phyloP scores from a whole-genome alignment of 64 coral and sea anemone genomes.

The Hydrozoanthus tunicans region DNA sequence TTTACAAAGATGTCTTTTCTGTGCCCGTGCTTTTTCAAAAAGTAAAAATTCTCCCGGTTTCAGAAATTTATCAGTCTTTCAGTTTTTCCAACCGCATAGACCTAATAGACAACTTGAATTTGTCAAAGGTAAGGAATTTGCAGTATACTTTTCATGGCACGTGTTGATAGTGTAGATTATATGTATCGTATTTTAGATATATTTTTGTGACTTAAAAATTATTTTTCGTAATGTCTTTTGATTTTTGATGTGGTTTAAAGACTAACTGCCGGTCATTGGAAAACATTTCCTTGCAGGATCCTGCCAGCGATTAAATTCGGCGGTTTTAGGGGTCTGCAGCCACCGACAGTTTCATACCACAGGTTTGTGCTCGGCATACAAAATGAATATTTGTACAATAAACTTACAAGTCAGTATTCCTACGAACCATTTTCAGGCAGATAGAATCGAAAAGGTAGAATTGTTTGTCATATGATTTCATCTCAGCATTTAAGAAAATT shows the following conservation, averaged over 20 bases:
- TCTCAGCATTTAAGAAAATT: no score
- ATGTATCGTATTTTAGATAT: not conserved
- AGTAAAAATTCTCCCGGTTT: not conserved
- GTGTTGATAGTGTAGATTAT: not conserved
- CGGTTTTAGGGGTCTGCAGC: constrained; percentile 26
- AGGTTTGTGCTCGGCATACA: constrained; percentile 32
- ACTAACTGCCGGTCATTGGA: not conserved
- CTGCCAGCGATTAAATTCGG: constrained; percentile 1
- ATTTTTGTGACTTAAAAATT: not conserved
- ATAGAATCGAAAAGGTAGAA: no score
- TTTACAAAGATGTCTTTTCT: constrained; percentile 66
- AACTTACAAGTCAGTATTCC: no score
- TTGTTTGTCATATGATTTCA: no score
- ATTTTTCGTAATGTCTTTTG: no score
- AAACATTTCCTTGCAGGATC: constrained; percentile 41
- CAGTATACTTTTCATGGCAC: not conserved
- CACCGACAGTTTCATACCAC: constrained; percentile 63
- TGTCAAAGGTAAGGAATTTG: constrained; percentile 30
- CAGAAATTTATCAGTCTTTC: constrained; percentile 29
- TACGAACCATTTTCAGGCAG: no score
- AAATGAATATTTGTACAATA: not conserved
- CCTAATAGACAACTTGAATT: constrained; percentile 8
- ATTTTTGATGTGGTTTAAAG: not conserved
- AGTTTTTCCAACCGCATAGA: not conserved
- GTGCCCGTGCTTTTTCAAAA: constrained; percentile 47